A percentile compares a stretch with the other conserved stretches of the same genome.
Evolutionary conservation across 2,888 invertebrate species (phyloP).

Genomic region (Chloroclystis v-ata): DNA sequence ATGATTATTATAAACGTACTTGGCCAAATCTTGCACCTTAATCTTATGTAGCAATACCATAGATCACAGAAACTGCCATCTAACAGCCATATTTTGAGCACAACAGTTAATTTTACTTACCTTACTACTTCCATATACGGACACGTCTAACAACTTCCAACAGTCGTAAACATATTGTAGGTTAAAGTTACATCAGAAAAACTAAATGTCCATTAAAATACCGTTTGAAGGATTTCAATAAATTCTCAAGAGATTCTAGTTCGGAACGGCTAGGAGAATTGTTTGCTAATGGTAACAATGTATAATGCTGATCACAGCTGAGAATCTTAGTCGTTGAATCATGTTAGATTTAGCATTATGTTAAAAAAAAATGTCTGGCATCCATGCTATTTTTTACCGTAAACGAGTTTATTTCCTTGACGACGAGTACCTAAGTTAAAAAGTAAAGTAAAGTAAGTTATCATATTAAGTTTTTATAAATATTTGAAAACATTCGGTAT

Average conservation of each 20-base stretch:
- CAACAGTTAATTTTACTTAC: conserved; percentile 5
- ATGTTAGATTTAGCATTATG: no score
- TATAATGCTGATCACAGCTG: conserved; percentile 1
- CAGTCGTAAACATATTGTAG: conserved; percentile 17
- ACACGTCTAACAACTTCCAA: conserved; percentile 14
- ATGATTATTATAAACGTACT: no score
- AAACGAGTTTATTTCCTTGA: no score
- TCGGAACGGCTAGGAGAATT: neutral
- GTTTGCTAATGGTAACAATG: conserved; percentile 2
- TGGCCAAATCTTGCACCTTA: neutral
- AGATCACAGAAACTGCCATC: conserved; percentile 5
- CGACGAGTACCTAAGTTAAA: no score
- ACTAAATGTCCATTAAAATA: conserved; percentile 15
- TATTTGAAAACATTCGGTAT: no score
- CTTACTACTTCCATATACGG: conserved; percentile 13
- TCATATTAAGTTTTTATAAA: no score
- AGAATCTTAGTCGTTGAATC: neutral
- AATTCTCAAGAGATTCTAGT: conserved; percentile 6
- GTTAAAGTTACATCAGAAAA: conserved; percentile 26
- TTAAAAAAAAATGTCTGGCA: no score
- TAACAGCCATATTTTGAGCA: conserved; percentile 7
- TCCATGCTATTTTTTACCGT: no score
- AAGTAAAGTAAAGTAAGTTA: no score
- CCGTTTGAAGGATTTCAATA: conserved; percentile 20
- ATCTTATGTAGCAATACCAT: conserved; percentile 1